Conservation (phyloP, 1,140 invertebrate genomes). For the Vanessa atalanta region DNA sequence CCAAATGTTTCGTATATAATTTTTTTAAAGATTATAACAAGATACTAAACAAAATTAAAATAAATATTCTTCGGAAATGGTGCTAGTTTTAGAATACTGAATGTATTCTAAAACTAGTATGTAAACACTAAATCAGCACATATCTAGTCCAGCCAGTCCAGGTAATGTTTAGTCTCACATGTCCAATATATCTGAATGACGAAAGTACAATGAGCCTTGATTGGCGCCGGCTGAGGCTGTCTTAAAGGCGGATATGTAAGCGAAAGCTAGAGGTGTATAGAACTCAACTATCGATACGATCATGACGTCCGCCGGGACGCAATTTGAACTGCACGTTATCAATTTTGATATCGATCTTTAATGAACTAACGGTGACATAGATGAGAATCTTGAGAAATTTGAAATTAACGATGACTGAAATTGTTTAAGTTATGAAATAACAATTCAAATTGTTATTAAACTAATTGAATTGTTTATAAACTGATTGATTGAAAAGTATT, state of each 20-base stretch:
- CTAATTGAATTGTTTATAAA: too few relatives aligned
- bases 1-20: too few relatives aligned
- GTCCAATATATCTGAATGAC: constrained; percentile 20
- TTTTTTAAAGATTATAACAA: too few relatives aligned
- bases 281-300: constrained; percentile 17
- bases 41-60: too few relatives aligned
- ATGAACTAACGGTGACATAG: constrained; percentile 14
- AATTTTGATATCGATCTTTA: constrained; percentile 19
- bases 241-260: constrained; percentile 5
- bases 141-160: background rate
- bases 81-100: background rate
- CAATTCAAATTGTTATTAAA: too few relatives aligned
- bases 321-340: constrained; percentile 24
- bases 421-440: background rate
- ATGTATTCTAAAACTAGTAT: background rate
- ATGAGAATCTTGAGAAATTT: background rate
- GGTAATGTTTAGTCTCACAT: constrained; percentile 3
- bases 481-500: too few relatives aligned
- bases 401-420: too few relatives aligned
- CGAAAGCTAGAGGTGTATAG: background rate
- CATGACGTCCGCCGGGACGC: constrained; percentile 4
- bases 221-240: constrained; percentile 18
- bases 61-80: too few relatives aligned
- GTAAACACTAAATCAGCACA: background rate
- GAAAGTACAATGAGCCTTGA: constrained; percentile 26